Percentiles rank a stretch among this genome's conserved stretches.
Evolutionary conservation across 2,113 vertebrate species (phyloP).

Genomic region (Pygoscelis adeliae): DNA sequence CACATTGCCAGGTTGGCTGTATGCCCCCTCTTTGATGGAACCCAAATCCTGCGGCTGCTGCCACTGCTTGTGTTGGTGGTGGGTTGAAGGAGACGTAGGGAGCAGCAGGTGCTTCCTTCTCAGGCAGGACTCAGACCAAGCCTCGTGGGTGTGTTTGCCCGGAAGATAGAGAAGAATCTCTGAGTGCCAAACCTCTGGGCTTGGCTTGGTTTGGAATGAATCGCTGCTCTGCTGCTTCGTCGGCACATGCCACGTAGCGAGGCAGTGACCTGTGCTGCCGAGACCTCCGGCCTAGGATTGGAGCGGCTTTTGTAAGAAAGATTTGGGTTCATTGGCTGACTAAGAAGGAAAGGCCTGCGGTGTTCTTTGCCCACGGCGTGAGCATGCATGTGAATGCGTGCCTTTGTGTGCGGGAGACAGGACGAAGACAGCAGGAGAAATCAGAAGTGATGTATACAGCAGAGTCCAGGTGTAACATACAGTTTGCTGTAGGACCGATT

Average conservation of each 20-base stretch:
- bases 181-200: not conserved
- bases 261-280: not conserved
- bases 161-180: not conserved
- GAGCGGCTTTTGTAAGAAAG: not conserved
- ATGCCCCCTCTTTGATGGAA: not conserved
- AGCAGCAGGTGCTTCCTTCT: not conserved
- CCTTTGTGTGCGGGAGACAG: accelerated
- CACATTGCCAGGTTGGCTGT: accelerated
- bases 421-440: not conserved
- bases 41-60: not conserved
- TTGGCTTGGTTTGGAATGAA: not conserved
- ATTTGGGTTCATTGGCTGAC: accelerated
- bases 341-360: not conserved
- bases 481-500: not conserved
- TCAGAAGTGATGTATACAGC: accelerated
- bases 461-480: accelerated
- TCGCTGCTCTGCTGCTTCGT: not conserved
- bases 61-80: not conserved
- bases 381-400: accelerated
- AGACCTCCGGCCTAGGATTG: accelerated
- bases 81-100: not conserved
- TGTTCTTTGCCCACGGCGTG: accelerated
- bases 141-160: not conserved
- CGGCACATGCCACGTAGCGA: accelerated
- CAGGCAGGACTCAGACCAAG: accelerated